Base-by-base conservation (phyloP, 2,113 vertebrate genomes). In the Rhinolophus ferrumequinum region DNA sequence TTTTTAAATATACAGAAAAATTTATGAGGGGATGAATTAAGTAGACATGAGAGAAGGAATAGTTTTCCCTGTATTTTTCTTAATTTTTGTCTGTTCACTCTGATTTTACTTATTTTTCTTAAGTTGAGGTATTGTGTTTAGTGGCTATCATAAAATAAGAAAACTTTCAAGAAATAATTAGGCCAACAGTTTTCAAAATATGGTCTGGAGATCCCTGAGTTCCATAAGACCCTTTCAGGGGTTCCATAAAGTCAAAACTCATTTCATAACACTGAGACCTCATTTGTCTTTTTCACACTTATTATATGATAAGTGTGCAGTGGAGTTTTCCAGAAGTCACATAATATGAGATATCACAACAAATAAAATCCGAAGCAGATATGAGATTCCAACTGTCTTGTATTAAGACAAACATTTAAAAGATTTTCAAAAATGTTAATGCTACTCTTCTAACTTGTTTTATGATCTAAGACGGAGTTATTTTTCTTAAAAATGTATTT, bases 181-280 rank as follows among this genome's bases (percentile, higher is more conserved):
- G 19, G 14, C 16, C 52, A 95, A 62, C 9, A 52, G n/a, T 64
- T 85, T 83, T 47, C 30, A 77, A 56, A 76, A 58, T 18, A 26
- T 28, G 1, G 2, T 26, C 22, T 26, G 2, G 1, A 3, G 33
- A 85, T 73, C 3, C 2, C 28, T 76, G 6, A 3, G 8, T 56
- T 80, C 72, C 50, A 75, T 83, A 26, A 47, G 58, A 47, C 1
- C 2, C 13, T 83, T 77, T 64, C 22, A 58, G 8, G 2, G 1
- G 11, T 54, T 73, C 5, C 1, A 66, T 47, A 67, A 93, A 28
- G 26, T 35, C 10, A 35, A 52, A 58, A 70, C 0, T 33, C 7
- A 83, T 84, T 81, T 56, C 1, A 18, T 33, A 28, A 35, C 12
- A 89, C 2, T 35, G 18, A 82, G 24, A 33, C 0, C 3, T 35